These are phyloP conservation scores for Amphiura filiformis DNA, from an alignment of 35 echinoderm and acorn worm genomes.

Conservation along the genomic window DNA sequence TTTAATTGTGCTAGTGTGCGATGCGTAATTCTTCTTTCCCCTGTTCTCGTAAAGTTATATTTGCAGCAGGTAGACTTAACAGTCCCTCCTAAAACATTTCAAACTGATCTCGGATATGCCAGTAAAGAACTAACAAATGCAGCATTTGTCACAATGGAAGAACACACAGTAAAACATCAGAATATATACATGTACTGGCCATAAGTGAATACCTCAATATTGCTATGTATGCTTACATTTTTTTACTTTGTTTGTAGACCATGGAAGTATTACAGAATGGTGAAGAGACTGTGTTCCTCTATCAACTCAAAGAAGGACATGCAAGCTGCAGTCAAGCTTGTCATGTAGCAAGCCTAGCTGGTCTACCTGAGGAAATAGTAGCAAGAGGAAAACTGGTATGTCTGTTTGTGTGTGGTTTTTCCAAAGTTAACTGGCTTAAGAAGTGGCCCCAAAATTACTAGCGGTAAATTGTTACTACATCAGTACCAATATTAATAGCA, in stretches of 20 bases:
- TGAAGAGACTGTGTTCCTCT: slow-evolving; percentile 80
- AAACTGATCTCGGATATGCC: not conserved
- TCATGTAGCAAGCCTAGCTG: slow-evolving; percentile 68
- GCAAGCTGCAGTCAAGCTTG: slow-evolving; percentile 79
- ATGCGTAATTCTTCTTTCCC: not conserved
- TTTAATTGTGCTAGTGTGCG: no score
- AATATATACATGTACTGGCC: no score
- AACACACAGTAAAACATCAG: no score
- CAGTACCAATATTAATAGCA: no score
- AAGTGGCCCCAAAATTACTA: no score
- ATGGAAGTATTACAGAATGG: slow-evolving; percentile 90
- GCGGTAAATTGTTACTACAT: no score
- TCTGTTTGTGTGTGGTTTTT: no score
- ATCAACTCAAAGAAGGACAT: slow-evolving; percentile 80
- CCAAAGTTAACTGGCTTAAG: no score
- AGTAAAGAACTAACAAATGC: not conserved
- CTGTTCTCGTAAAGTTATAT: no score
- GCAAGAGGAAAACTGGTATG: slow-evolving; percentile 67
- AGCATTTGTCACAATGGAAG: not conserved
- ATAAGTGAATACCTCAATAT: no score
- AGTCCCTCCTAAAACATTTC: not conserved
- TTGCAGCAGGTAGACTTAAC: not conserved
- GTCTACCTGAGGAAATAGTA: slow-evolving; percentile 79
- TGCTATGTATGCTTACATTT: no score
- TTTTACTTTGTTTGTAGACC: slow-evolving; percentile 42